Evolutionary conservation across 2,888 invertebrate species (phyloP), one percentile per base, ranked within the genome.

Genomic region (Spilarctia lutea): DNA sequence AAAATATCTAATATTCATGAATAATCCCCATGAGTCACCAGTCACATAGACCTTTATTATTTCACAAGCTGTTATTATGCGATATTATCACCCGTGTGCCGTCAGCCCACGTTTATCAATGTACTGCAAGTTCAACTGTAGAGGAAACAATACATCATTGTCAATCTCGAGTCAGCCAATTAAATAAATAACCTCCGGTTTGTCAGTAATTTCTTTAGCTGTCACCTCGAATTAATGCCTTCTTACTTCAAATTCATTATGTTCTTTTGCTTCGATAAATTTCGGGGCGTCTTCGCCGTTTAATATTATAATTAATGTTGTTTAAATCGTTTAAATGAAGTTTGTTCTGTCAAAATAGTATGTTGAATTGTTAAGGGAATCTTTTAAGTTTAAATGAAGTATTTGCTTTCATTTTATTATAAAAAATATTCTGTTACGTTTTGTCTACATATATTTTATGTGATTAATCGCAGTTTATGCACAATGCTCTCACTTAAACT

Each of bases 141-240:
- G 88, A 91, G 91, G 91, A 91, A 93, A 93, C 89, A 91, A 93
- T 94, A 90, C 89, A 88, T 95, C 94, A 93, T 90, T 94, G 94
- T 94, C 94, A 92, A 92, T 91, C 90, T 90, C 88, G 87, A 86
- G 90, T 90, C 90, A 89, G 87, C 89, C 90, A 92, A 91, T 93
- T 91, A 92, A 91, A 92, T 90, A 85, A 86, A 86, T 87, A 83
- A 82, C 85, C 85, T 83, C 85, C 84, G 84, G 81, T 81, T 79
- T 78, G 85, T 79, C 81, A 71, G 85, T 85, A 79, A 80, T 83
- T 84, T 81, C 80, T 85, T 81, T 77, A 39, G 68, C 76, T 85
- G 82, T 85, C 82, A 83, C 80, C 69, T 71, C 75, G 80, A 83
- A 83, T 85, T 80, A 81, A 81, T 83, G 78, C 45, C 60, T 73